phyloP scores from a whole-genome alignment of 2,888 invertebrate genomes.

The Xanthia togata region DNA sequence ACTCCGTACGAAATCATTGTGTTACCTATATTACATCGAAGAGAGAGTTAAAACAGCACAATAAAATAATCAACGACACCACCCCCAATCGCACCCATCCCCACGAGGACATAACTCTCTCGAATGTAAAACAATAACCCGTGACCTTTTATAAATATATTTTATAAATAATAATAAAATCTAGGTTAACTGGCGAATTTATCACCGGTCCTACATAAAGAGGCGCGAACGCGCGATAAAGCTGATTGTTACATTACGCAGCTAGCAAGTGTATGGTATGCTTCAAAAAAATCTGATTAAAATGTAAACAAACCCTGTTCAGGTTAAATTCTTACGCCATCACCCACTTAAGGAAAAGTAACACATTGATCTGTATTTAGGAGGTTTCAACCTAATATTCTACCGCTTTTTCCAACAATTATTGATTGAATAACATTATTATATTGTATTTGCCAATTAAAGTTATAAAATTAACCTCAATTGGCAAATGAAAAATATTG shows the following conservation, averaged over 20 bases:
- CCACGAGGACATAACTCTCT: conserved; percentile 2
- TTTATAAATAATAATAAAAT: too few species aligned
- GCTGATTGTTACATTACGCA: conserved; percentile 42
- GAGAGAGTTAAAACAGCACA: background rate
- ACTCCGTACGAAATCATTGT: background rate
- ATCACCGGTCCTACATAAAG: conserved; percentile 54
- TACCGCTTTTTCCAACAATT: too few species aligned
- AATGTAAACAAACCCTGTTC: background rate
- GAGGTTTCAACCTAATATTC: too few species aligned
- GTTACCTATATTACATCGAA: background rate
- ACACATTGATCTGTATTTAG: too few species aligned
- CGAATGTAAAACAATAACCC: conserved; percentile 54
- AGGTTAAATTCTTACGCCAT: too few species aligned
- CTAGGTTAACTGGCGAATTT: conserved; percentile 61
- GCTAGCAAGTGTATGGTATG: background rate
- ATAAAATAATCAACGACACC: background rate
- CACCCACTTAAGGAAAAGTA: too few species aligned
- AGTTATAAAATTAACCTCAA: too few species aligned
- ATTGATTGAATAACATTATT: too few species aligned
- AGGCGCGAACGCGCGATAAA: conserved; percentile 55
- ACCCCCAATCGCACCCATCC: conserved; percentile 9
- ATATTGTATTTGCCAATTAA: too few species aligned
- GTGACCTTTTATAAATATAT: conserved; percentile 54
- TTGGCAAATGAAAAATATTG: too few species aligned
- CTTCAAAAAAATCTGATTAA: too few species aligned